These are phyloP conservation scores for Lepus timidus DNA, from an alignment of 2,113 vertebrate species.

Conservation along the genomic window DNA sequence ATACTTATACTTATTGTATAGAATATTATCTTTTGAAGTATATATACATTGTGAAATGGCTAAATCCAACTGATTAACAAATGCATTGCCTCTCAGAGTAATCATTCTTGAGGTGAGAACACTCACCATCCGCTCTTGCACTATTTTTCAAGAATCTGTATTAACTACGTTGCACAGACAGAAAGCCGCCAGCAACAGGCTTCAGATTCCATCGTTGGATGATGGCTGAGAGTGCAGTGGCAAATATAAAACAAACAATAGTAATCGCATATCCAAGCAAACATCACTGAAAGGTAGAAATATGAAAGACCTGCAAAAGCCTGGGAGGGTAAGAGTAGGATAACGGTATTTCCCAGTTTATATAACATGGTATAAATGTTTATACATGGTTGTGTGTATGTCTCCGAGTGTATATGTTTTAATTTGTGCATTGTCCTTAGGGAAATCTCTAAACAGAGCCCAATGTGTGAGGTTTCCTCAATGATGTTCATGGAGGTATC, in stretches of 20 bases:
- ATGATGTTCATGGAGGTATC: slow-evolving; percentile 69
- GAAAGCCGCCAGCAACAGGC: not conserved
- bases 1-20: not conserved
- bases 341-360: slow-evolving; percentile 41
- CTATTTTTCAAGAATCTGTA: not conserved
- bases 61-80: not conserved
- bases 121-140: not conserved
- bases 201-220: not conserved
- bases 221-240: not conserved
- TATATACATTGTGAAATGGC: not conserved
- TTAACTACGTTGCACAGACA: not conserved
- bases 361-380: slow-evolving; percentile 2
- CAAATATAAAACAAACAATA: slow-evolving; percentile 49
- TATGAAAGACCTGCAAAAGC: slow-evolving; percentile 2
- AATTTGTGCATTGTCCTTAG: slow-evolving; percentile 60
- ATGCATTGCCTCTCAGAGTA: not conserved
- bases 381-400: not conserved
- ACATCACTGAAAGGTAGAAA: not conserved
- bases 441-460: slow-evolving; percentile 71
- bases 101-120: not conserved
- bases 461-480: slow-evolving; percentile 47
- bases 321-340: not conserved
- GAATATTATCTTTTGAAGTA: not conserved
- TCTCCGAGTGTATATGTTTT: not conserved
- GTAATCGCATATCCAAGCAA: slow-evolving; percentile 22